Base-by-base conservation (phyloP, 2,888 invertebrate species). In the Marasmarcha lunaedactyla region DNA sequence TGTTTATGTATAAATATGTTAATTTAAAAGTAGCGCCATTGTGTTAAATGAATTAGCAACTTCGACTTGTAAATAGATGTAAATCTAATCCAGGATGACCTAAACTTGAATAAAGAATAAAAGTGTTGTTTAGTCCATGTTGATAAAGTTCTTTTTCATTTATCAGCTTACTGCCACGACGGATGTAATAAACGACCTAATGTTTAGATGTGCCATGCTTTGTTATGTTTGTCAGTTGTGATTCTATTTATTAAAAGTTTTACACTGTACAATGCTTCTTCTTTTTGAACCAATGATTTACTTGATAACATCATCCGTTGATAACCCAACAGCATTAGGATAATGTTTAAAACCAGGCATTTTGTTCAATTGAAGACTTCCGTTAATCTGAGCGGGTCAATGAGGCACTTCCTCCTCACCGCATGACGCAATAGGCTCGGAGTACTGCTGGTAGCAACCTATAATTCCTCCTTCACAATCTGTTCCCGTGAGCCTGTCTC, bases 201-300 rank as follows among this genome's bases (percentile, higher is more conserved):
- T 11, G 30, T 11, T 11, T 30, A 30, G 3, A 20, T 20, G 20
- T 20, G 46, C 53, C 57, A 58, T 54, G 55, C n/a, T n/a, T 69
- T 74, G 73, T 74, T 74, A 60, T 70, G 71, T 73, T 73, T 72
- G 70, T 63, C 56, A 56, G 53, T 56, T 64, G 60, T 59, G 61
- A 59, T 58, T 62, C 59, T 69, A 68, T 69, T 72, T 74, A 74
- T 73, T 73, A 73, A 73, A 73, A 52, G 58, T 66, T 70, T 73
- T 71, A 62, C 52, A 55, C 40, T 45, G 43, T 15, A 13, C n/a
- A 11, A 20, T 7, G 3, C 20, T 20, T 20, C 4, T 20, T 20
- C 3, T 20, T 20, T 20, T 7, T 7, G 7, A 20, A 3, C 7
- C 20, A 20, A 20, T 5, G 20, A n/a, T n/a, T n/a, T n/a, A n/a